Evolutionary conservation across 2,888 invertebrate genomes (phyloP), one percentile per base, ranked within the genome.

Genomic region (Graphium colonna): DNA sequence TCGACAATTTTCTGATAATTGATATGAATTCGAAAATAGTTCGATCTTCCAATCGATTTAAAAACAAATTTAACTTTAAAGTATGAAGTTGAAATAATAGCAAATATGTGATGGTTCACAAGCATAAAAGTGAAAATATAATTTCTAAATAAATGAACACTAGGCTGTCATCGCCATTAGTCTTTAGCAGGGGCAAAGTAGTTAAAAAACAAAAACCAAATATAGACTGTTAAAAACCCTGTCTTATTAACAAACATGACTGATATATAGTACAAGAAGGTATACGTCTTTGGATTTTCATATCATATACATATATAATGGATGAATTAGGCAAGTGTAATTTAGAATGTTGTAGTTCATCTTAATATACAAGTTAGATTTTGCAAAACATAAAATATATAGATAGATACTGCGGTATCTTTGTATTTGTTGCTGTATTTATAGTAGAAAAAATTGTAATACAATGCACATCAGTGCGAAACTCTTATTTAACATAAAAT

Each of bases 201-300:
- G 13, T 38, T 38, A 13, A 38, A n/a, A 13, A 40, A 15, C 4
- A 40, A 12, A 40, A 8, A 40, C 15, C 7, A 41, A 36, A 36
- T n/a, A 36, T n/a, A 36, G 36, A 12, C 36, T 18, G 18, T 18
- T n/a, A 41, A 41, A 18, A 18, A 15, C 38, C 26, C 16, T 44
- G 38, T 43, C 21, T 47, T 36, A 39, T 48, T 55, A 54, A 55
- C 45, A 51, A 47, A 50, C 53, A 57, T 51, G 70, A 70, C 69
- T 69, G 68, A 69, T 60, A 54, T 45, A 65, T 60, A 67, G 67
- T 68, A 71, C 71, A 71, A 71, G 60, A 55, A 59, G 59, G 71
- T 71, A 73, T 71, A 72, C 71, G 69, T 67, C 60, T 59, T 53
- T 60, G 51, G 52, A 62, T 55, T 57, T 52, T 65, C 62, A 66